phyloP scores from a whole-genome alignment of 2,797 vertebrate genomes.

The Rallus crepitans region DNA sequence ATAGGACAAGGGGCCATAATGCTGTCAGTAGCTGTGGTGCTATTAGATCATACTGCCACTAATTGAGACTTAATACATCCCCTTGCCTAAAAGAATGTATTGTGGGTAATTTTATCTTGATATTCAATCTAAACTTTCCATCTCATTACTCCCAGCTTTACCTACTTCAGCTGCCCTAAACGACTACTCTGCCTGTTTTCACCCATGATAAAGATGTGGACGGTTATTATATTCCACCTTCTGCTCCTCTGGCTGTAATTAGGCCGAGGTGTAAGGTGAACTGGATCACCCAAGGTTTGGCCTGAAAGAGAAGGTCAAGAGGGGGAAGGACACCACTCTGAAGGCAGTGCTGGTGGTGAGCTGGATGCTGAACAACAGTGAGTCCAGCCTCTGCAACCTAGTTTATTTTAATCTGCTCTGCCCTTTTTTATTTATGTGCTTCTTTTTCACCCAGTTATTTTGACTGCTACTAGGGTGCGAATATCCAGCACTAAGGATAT shows the following conservation, averaged over 20 bases:
- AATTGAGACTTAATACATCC: conserved; percentile 52
- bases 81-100: conserved; percentile 11
- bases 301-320: not conserved
- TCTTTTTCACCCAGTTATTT: not conserved
- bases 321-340: not conserved
- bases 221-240: not conserved
- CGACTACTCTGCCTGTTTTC: not conserved
- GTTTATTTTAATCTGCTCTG: not conserved
- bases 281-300: not conserved
- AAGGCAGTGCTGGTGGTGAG: not conserved
- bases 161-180: not conserved
- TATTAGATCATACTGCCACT: conserved; percentile 17
- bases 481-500: fast-evolving
- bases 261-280: conserved; percentile 25
- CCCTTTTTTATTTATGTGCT: not conserved
- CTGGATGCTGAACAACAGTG: not conserved
- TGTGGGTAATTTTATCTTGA: conserved; percentile 51
- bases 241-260: conserved; percentile 12
- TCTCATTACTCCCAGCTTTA: conserved; percentile 21
- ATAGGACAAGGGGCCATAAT: not conserved
- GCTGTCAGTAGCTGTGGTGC: not conserved
- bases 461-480: not conserved
- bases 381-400: not conserved
- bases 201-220: not conserved
- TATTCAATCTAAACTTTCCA: conserved; percentile 52